Evolutionary conservation across 2,888 invertebrate species (phyloP).

Genomic region (Romanomermis culicivorax): DNA sequence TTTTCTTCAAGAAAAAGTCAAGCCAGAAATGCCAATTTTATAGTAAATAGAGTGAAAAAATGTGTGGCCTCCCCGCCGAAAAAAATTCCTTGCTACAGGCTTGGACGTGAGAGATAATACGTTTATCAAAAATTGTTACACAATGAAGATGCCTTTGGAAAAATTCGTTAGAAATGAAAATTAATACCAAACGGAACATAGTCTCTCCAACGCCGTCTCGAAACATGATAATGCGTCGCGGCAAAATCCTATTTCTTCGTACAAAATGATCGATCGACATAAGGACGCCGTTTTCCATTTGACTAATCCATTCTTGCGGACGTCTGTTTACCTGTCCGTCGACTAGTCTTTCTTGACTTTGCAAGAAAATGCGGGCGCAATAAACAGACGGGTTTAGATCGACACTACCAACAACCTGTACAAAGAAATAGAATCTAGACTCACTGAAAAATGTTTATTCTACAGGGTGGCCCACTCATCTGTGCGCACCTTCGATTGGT

Average conservation of each 20-base stretch:
- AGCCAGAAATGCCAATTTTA: too few species aligned
- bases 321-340: neutral
- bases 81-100: too few species aligned
- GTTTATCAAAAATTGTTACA: too few species aligned
- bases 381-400: neutral
- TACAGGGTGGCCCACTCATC: too few species aligned
- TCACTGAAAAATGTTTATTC: neutral
- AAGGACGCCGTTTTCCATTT: neutral
- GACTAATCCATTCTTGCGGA: neutral
- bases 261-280: neutral
- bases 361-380: neutral
- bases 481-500: too few species aligned
- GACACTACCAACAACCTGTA: neutral
- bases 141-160: too few species aligned
- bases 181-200: neutral
- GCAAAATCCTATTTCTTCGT: neutral
- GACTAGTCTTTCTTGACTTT: neutral
- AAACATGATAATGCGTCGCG: neutral
- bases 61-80: too few species aligned
- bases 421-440: neutral
- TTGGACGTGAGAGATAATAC: too few species aligned
- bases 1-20: neutral
- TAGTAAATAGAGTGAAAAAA: too few species aligned
- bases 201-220: conserved; percentile 2
- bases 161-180: too few species aligned